Evolutionary conservation across 1,140 invertebrate species (phyloP), one percentile per base, ranked within the genome.

Genomic region (Drepana arcuata): DNA sequence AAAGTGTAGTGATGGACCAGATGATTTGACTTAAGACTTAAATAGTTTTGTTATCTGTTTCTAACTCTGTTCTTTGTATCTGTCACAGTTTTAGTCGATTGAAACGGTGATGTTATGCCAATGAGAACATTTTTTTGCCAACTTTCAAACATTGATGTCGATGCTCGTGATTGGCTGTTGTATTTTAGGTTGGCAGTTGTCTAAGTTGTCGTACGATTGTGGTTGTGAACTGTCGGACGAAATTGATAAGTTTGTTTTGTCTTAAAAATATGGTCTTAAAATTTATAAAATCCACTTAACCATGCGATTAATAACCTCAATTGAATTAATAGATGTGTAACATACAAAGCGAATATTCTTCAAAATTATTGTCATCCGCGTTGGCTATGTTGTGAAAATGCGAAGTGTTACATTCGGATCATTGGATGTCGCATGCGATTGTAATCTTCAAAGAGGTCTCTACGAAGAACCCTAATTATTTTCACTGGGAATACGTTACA

Each of bases 171-270:
- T 56, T 52, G 43, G 50, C 34, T 40, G 26, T 41, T 39, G 41
- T 25, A 27, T 48, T 48, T 38, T 39, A 49, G 34, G 46, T 60
- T 44, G 57, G 46, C 44, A 57, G 46, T 61, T 49, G 38, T 41
- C n/a, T n/a, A n/a, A 30, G 35, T 42, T 37, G 18, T 9, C 31
- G 30, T 55, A 45, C 42, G 53, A 50, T 59, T 60, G 56, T 66
- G 50, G 48, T 56, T 60, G 57, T 66, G 59, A 54, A 53, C 50
- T 56, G 53, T 49, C 40, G 48, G n/a, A 66, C 35, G 34, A 71
- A 69, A 72, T 75, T 70, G 47, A 48, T 60, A 67, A 74, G 71
- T 80, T 75, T 78, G 68, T 74, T 78, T 72, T 75, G 60, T 62
- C 59, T 57, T 27, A 50, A 47, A 69, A 66, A 55, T 61, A 56